A percentile compares a stretch with the other conserved stretches of the same genome.
phyloP scores from a whole-genome alignment of 1,140 invertebrate species.

The Heliothis virescens region DNA sequence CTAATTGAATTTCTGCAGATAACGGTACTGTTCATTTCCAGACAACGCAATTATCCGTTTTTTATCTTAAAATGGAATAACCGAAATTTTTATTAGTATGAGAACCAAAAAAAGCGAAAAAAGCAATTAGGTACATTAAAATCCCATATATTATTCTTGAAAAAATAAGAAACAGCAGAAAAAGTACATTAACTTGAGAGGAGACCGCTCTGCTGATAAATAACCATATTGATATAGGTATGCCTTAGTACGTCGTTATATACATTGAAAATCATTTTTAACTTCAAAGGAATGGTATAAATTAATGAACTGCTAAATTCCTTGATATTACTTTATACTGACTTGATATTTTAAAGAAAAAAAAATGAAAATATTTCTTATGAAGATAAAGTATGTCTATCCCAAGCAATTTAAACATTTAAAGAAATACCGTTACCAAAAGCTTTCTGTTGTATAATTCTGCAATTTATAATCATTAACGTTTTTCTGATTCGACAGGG shows the following conservation, averaged over 20 bases:
- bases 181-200: conserved; percentile 67
- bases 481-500: conserved; percentile 66
- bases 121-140: conserved; percentile 65
- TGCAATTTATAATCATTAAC: conserved; percentile 81
- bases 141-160: conserved; percentile 64
- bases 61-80: conserved; percentile 51
- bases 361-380: no score
- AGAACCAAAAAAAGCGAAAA: conserved; percentile 58
- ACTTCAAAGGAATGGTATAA: neutral
- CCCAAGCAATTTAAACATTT: conserved; percentile 47
- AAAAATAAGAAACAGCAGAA: conserved; percentile 66
- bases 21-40: conserved; percentile 48
- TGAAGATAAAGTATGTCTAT: conserved; percentile 38
- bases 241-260: neutral
- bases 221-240: conserved; percentile 46
- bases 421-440: conserved; percentile 63
- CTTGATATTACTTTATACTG: no score
- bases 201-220: conserved; percentile 52
- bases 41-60: conserved; percentile 56
- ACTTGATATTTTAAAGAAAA: no score
- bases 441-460: conserved; percentile 74
- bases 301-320: neutral
- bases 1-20: conserved; percentile 28
- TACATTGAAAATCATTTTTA: conserved; percentile 17
- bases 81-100: conserved; percentile 55